Conservation (phyloP, 1,140 invertebrate genomes). For the Hycleus phaleratus region DNA sequence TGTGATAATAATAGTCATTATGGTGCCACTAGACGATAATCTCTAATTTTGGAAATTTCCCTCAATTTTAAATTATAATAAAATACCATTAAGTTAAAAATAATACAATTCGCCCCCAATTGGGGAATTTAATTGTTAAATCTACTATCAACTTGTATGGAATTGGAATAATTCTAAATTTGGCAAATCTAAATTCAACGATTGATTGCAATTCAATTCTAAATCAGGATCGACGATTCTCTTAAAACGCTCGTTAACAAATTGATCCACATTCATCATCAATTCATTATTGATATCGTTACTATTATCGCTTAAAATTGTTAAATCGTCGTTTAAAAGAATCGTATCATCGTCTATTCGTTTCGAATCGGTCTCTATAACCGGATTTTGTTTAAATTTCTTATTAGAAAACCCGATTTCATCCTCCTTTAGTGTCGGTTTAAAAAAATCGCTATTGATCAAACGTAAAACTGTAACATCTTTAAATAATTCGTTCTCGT, state of each 20-base stretch:
- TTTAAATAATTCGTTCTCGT: slow-evolving; percentile 34
- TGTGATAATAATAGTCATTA: too few species aligned
- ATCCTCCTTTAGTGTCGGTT: slow-evolving; percentile 13
- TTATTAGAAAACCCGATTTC: background rate
- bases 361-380: too few species aligned
- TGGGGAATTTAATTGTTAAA: background rate
- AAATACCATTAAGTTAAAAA: too few species aligned
- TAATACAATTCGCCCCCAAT: too few species aligned
- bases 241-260: slow-evolving; percentile 38
- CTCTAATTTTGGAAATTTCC: too few species aligned
- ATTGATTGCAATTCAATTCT: slow-evolving; percentile 17
- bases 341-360: slow-evolving; percentile 18
- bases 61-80: too few species aligned
- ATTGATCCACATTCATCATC: slow-evolving; percentile 39
- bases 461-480: slow-evolving; percentile 30
- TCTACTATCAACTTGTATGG: slow-evolving; percentile 25
- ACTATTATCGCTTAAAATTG: slow-evolving; percentile 23
- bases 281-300: slow-evolving; percentile 34
- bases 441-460: slow-evolving; percentile 28
- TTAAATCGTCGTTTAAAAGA: slow-evolving; percentile 31
- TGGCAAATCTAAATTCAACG: slow-evolving; percentile 32
- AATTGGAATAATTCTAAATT: slow-evolving; percentile 35
- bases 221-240: slow-evolving; percentile 34
- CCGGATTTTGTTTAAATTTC: background rate
- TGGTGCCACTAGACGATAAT: too few species aligned